Conservation (phyloP, 2,797 vertebrate species). For the Sandelia bainsii region DNA sequence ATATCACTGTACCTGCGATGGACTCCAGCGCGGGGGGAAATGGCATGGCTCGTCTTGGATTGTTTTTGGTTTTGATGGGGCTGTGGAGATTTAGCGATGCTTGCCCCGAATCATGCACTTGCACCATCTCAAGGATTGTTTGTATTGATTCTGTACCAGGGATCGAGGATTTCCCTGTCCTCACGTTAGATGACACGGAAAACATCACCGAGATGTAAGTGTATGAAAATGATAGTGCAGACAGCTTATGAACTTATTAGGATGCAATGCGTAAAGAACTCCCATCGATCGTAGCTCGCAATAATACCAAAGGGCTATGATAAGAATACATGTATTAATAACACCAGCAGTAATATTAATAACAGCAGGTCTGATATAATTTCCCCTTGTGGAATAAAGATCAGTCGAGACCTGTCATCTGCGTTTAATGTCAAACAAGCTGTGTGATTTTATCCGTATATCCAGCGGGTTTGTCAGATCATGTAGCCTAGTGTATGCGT, state of each 20-base stretch:
- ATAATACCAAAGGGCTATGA: slow-evolving; percentile 38
- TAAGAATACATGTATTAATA: slow-evolving; percentile 32
- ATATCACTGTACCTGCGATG: slow-evolving; percentile 83
- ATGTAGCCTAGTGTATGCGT: slow-evolving; percentile 47
- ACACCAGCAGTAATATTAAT: slow-evolving; percentile 18
- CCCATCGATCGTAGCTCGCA: slow-evolving; percentile 44
- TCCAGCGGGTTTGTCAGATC: slow-evolving; percentile 53
- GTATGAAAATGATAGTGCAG: slow-evolving; percentile 48
- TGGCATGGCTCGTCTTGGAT: slow-evolving; percentile 88
- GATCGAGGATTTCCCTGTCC: slow-evolving; percentile 91
- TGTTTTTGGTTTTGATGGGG: slow-evolving; percentile 88
- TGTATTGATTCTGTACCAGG: slow-evolving; percentile 88
- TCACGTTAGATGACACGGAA: slow-evolving; percentile 90
- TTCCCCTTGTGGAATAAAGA: slow-evolving; percentile 23
- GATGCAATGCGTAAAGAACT: slow-evolving; percentile 64
- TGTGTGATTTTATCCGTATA: slow-evolving; percentile 34
- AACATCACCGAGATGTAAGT: slow-evolving; percentile 99
- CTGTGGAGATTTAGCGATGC: slow-evolving; percentile 87
- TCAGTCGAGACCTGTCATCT: slow-evolving; percentile 10
- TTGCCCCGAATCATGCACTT: slow-evolving; percentile 92
- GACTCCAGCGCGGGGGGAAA: slow-evolving; percentile 85
- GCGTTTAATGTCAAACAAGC: slow-evolving; percentile 40
- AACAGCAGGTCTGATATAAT: slow-evolving; percentile 26
- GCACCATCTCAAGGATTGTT: slow-evolving; percentile 90
- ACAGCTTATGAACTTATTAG: slow-evolving; percentile 63